These are phyloP conservation scores for Apostichopus californicus DNA, from an alignment of 35 echinoderm and acorn worm species.

Conservation along the genomic window DNA sequence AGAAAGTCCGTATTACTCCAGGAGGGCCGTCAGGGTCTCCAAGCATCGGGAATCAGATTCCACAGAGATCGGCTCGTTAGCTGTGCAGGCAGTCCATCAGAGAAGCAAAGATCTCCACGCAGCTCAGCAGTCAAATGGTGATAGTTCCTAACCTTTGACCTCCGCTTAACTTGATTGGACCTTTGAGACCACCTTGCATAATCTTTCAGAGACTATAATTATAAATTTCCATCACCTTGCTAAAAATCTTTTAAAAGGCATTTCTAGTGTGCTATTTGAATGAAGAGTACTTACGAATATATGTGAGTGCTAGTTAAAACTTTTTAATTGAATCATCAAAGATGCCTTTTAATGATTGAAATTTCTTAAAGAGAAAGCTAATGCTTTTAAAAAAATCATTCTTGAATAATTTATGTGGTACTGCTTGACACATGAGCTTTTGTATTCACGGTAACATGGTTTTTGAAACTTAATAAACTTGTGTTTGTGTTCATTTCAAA, in stretches of 20 bases:
- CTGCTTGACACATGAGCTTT: no score
- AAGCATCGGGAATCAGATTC: conserved; percentile 3
- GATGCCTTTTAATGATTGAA: background rate
- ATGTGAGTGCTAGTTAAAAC: background rate
- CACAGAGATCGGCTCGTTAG: conserved; percentile 45
- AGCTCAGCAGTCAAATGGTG: conserved; percentile 41
- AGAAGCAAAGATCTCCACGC: conserved; percentile 44
- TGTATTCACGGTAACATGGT: no score
- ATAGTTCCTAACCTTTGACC: conserved; percentile 13
- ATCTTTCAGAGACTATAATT: background rate
- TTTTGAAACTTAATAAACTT: no score
- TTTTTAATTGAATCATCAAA: no score
- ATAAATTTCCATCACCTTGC: background rate
- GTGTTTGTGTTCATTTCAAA: no score
- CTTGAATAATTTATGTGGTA: no score
- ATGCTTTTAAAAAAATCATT: no score
- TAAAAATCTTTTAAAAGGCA: background rate
- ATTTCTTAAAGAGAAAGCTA: background rate
- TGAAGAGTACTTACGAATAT: background rate
- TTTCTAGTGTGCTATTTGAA: background rate
- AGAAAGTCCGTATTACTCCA: conserved; percentile 47
- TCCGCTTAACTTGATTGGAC: background rate
- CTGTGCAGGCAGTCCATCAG: conserved; percentile 34
- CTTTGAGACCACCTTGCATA: conserved; percentile 22
- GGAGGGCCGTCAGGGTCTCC: conserved; percentile 19